Base-by-base conservation (phyloP, 30 jellyfish, hydroid and myxozoan genomes). In the Aurelia aurita region DNA sequence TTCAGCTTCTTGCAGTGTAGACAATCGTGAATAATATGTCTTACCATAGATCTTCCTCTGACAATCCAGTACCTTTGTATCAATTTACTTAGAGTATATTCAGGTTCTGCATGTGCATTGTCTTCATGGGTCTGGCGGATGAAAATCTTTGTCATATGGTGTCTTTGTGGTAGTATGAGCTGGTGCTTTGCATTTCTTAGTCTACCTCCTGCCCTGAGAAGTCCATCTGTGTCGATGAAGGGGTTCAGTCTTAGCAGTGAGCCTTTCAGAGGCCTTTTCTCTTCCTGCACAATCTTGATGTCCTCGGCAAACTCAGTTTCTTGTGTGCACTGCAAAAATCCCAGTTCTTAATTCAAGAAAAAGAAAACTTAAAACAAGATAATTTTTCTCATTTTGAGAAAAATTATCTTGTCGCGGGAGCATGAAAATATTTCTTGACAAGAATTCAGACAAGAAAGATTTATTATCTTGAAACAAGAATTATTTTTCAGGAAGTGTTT, bases 61-160 rank as follows among this genome's bases (percentile, higher is more conserved):
- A 77, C 34, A 3, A 28, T 58, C 88, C 88, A 77, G 61, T 77
- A 77, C 3, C 32, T 54, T 44, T 77, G 88, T 60, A 86, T 18
- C 59, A 51, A 28, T 26, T 35, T n/a, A 16, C 20, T 27, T 13
- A 73, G 49, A 15, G 74, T 73, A 44, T 35, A 69, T 16, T 75
- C 87, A n/a, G 16, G 19, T 12, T 80, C 77, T 2, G 34, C 55
- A 51, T 55, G 87, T 21, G 28, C 35, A 49, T 75, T 18, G 12
- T 39, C 27, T 75, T 21, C 55, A 21, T 75, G 87, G 27, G n/a
- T 26, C 3, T 51, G 58, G 15, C 22, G 55, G 10, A 47, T 51
- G 5, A 75, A 13, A 27, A 75, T 15, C 54, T 18, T 26, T 23
- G 77, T 26, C 34, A 49, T 25, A 18, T 54, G 25, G 27, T 75